A percentile compares a stretch with the other conserved stretches of the same genome.
Evolutionary conservation across 2,797 vertebrate species (phyloP).

Genomic region (Oryzias dopingdopingensis): DNA sequence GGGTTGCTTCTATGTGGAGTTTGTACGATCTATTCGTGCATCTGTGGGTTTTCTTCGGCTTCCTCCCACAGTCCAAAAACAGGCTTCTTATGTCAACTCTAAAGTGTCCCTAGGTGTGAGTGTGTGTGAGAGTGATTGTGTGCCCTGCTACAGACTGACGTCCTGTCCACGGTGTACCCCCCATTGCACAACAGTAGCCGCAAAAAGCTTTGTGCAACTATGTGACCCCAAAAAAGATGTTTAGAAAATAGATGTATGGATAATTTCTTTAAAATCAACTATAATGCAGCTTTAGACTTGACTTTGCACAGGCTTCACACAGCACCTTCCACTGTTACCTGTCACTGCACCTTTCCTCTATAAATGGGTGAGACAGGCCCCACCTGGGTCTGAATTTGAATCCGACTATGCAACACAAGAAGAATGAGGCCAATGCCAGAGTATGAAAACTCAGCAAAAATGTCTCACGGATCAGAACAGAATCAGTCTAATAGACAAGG

Average conservation of each 20-base stretch:
- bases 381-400: conserved; percentile 5
- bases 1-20: no score
- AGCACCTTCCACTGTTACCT: conserved; percentile 1
- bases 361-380: not conserved
- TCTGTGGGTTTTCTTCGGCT: no score
- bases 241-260: not conserved
- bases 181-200: no score
- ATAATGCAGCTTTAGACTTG: not conserved
- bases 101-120: no score
- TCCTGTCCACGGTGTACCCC: no score
- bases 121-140: no score
- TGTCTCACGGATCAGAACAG: conserved; percentile 32
- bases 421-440: conserved; percentile 21
- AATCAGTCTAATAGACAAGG: conserved; percentile 14
- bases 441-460: conserved; percentile 38
- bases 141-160: no score
- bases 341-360: not conserved
- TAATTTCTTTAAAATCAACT: not conserved
- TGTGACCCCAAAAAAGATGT: not conserved
- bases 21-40: no score
- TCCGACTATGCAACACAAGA: conserved; percentile 7
- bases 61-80: no score
- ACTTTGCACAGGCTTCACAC: not conserved
- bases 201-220: not conserved
- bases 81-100: no score